Percentiles rank a stretch among this genome's conserved stretches.
Evolutionary conservation across 2,113 vertebrate genomes (phyloP).

Genomic region (Lanius collurio): DNA sequence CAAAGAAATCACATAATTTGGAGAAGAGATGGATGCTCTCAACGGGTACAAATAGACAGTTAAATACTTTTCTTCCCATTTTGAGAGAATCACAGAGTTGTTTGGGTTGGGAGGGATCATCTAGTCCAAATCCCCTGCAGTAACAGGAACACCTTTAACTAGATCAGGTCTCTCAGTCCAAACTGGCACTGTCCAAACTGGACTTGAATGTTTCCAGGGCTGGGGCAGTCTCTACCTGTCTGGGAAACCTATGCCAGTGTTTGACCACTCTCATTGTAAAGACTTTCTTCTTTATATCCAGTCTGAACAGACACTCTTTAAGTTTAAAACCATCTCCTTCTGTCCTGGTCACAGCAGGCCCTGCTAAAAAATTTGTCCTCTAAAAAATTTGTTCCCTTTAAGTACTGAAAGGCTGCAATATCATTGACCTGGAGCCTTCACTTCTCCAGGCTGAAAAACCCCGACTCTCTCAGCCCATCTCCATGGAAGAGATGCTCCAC

Average conservation of each 20-base stretch:
- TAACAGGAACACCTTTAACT: background rate
- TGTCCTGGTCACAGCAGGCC: background rate
- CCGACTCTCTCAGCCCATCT: background rate
- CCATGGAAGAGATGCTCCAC: rapidly evolving
- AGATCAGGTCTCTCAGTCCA: background rate
- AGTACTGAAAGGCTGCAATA: background rate
- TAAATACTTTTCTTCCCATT: background rate
- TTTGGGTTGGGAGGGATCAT: background rate
- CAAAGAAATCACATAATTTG: background rate
- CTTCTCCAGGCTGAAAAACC: background rate
- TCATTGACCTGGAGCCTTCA: rapidly evolving
- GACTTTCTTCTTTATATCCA: background rate
- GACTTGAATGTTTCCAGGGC: background rate
- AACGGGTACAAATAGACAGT: background rate
- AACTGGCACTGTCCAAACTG: background rate
- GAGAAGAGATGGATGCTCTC: background rate
- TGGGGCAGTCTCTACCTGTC: background rate
- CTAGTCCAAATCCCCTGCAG: background rate
- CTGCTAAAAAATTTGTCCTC: background rate
- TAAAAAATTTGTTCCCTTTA: background rate
- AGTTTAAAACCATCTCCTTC: background rate
- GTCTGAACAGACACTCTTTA: rapidly evolving
- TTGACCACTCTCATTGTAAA: background rate
- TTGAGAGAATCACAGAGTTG: background rate
- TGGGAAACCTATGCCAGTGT: background rate